Base-by-base conservation (phyloP, 1,140 invertebrate species). In the Calycopis cecrops region DNA sequence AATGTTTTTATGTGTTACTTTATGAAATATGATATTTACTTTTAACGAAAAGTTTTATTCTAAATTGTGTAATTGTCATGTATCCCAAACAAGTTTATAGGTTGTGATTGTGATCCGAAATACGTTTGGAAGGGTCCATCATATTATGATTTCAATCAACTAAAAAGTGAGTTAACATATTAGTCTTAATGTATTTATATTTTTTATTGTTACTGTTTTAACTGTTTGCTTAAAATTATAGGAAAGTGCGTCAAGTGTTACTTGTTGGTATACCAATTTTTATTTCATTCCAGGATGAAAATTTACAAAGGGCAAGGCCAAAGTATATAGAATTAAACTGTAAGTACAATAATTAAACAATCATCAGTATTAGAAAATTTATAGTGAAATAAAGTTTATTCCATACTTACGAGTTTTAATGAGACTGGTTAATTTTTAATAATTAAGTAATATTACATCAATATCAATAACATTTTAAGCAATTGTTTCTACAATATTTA, bases 251-350 rank as follows among this genome's bases (percentile, higher is more conserved):
- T 40, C 21, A 28, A 28, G 2, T 3, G 21, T 28, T 28, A 3
- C 21, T 28, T 16, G 12, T 16, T 44, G 6, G 40, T 16, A 6
- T 44, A 17, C 14, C 14, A 16, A 1, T 44, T 17, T 44, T 44
- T 44, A 8, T 52, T 57, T 55, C 55, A 48, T 52, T 33, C 14
- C n/a, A 47, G 52, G 40, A 34, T 9, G 14, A 16, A 44, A 44
- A 37, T 21, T 52, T 17, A 16, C 17, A 40, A 52, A 28, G 18
- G 21, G 35, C 50, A 52, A 28, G 34, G 51, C 21, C 35, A 40
- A 58, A 48, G 48, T 58, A 40, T 11, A 50, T 16, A 57, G 50
- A 57, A 59, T 60, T 59, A 59, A 53, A 51, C 42, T 49, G 62
- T 63, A 53, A 63, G 52, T 64, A 16, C 12, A 52, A 21, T n/a